Conservation (phyloP, 2,797 vertebrate genomes). For the Hydrophis major region DNA sequence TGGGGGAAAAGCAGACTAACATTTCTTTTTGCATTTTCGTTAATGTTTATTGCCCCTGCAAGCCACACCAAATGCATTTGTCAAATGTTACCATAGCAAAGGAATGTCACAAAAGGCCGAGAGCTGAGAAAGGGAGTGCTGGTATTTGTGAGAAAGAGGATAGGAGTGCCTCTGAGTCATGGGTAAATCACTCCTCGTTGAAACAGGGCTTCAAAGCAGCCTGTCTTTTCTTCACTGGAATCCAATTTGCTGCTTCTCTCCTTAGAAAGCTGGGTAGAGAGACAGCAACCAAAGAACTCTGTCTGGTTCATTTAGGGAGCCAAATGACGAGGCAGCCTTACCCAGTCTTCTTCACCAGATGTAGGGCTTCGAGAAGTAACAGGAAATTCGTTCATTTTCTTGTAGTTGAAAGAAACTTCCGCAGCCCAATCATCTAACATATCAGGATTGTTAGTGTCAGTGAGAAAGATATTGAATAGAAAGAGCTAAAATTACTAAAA, state of each 20-base stretch:
- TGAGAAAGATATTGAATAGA: not conserved
- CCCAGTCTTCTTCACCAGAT: not conserved
- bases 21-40: not conserved
- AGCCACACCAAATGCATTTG: not conserved
- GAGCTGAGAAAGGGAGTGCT: conserved; percentile 13
- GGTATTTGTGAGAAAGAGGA: not conserved
- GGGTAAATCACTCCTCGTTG: not conserved
- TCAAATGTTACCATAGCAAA: not conserved
- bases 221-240: not conserved
- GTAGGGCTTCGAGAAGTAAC: not conserved
- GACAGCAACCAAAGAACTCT: not conserved
- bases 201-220: not conserved
- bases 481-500: not conserved
- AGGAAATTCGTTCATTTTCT: not conserved
- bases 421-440: not conserved
- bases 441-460: too few relatives aligned
- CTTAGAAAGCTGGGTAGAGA: not conserved
- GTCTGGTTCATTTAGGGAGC: not conserved
- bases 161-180: conserved; percentile 29
- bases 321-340: not conserved
- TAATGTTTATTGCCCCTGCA: not conserved
- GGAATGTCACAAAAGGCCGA: not conserved
- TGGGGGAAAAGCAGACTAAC: not conserved
- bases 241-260: not conserved
- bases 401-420: not conserved